Conservation (phyloP, 2,888 invertebrate species). For the Hirtodrosophila duncani region DNA sequence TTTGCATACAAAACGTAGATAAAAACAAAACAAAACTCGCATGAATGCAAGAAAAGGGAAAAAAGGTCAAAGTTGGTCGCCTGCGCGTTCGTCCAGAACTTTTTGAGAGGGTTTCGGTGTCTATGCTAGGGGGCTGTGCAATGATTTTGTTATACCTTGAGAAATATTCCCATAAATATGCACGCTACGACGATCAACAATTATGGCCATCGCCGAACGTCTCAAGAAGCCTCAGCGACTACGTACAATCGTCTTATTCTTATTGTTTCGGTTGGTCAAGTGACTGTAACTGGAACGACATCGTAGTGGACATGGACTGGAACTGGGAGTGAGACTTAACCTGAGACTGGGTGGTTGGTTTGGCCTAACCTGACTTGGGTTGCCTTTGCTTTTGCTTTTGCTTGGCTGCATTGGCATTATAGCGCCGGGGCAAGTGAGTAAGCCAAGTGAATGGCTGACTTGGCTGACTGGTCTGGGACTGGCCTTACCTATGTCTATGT, state of each 20-base stretch:
- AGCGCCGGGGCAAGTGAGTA: slow-evolving; percentile 61
- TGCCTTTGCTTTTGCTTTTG: slow-evolving; percentile 22
- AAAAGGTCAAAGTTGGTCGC: slow-evolving; percentile 68
- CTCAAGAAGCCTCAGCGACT: slow-evolving; percentile 18
- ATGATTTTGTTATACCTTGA: slow-evolving; percentile 49
- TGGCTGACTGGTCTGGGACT: slow-evolving; percentile 30
- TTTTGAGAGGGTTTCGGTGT: slow-evolving; percentile 8
- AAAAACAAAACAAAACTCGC: background rate
- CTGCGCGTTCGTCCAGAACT: slow-evolving; percentile 68
- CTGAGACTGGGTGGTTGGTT: slow-evolving; percentile 23
- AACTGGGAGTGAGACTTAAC: slow-evolving; percentile 10
- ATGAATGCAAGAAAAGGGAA: slow-evolving; percentile 18
- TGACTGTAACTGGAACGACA: slow-evolving; percentile 77
- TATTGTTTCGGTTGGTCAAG: slow-evolving; percentile 78
- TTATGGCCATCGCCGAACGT: slow-evolving; percentile 53
- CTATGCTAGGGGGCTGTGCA: slow-evolving; percentile 34
- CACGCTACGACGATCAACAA: slow-evolving; percentile 70
- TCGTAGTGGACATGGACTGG: slow-evolving; percentile 18
- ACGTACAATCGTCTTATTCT: slow-evolving; percentile 58
- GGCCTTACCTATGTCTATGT: slow-evolving; percentile 51
- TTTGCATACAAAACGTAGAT: slow-evolving; percentile 51
- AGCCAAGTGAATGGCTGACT: slow-evolving; percentile 55
- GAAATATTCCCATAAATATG: slow-evolving; percentile 71
- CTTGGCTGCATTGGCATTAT: slow-evolving; percentile 65
- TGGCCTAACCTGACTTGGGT: slow-evolving; percentile 19